phyloP scores from a whole-genome alignment of 2,888 invertebrate species.

The Aporophyla nigra region DNA sequence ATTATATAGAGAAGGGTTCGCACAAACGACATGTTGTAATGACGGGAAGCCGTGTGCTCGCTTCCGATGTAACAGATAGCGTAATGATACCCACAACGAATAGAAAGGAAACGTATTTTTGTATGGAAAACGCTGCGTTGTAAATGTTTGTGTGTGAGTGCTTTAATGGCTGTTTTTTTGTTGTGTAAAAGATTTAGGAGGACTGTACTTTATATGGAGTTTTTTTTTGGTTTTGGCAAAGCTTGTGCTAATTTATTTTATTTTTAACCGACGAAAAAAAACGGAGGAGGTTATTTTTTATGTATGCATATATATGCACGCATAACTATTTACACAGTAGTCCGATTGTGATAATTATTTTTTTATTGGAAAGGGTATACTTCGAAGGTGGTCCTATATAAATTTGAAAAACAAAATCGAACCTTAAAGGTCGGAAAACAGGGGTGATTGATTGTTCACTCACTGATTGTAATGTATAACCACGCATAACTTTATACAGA shows the following conservation, averaged over 20 bases:
- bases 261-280: no score
- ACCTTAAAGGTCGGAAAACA: no score
- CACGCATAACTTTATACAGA: no score
- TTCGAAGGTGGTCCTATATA: no score
- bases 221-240: slow-evolving; percentile 22
- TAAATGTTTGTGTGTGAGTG: slow-evolving; percentile 53
- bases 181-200: slow-evolving; percentile 30
- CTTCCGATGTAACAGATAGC: slow-evolving; percentile 69
- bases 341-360: no score
- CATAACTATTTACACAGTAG: no score
- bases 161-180: slow-evolving; percentile 38
- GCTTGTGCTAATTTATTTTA: neutral
- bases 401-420: no score
- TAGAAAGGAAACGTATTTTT: slow-evolving; percentile 67
- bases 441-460: no score
- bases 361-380: no score
- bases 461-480: no score
- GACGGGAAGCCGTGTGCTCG: slow-evolving; percentile 66
- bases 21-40: slow-evolving; percentile 70
- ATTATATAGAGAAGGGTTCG: slow-evolving; percentile 62
- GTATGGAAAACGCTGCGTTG: slow-evolving; percentile 56
- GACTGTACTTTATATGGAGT: slow-evolving; percentile 12
- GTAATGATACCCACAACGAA: slow-evolving; percentile 65
- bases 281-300: no score
- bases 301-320: no score